These are phyloP conservation scores for Trichonephila clavipes DNA, from an alignment of 1,140 invertebrate species.

Conservation along the genomic window DNA sequence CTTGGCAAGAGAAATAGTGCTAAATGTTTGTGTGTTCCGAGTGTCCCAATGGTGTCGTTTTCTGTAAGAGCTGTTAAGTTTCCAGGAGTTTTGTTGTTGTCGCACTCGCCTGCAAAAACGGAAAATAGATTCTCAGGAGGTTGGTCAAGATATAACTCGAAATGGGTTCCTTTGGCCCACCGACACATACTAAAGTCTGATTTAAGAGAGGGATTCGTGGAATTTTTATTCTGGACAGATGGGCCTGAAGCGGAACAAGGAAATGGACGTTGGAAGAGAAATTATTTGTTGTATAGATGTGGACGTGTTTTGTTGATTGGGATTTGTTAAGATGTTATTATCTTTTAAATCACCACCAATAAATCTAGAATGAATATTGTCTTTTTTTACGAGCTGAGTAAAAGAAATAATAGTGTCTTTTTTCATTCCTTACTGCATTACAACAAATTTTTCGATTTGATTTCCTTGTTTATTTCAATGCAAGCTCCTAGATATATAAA, in stretches of 20 bases:
- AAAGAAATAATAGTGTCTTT: too few species aligned
- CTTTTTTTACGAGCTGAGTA: too few species aligned
- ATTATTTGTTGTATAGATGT: not conserved
- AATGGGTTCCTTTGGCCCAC: constrained; percentile 18
- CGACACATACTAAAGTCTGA: constrained; percentile 9
- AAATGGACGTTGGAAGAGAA: not conserved
- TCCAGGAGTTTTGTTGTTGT: not conserved
- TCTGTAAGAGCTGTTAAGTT: constrained; percentile 38
- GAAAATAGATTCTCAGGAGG: constrained; percentile 17
- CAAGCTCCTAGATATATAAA: too few species aligned
- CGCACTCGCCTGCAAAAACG: not conserved
- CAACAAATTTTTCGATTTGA: too few species aligned
- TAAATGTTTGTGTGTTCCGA: constrained; percentile 43
- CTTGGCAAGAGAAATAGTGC: constrained; percentile 21
- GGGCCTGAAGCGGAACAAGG: not conserved
- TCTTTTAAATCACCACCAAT: not conserved
- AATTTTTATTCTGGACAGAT: not conserved
- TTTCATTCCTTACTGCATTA: too few species aligned
- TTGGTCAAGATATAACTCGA: not conserved
- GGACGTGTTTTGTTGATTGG: not conserved
- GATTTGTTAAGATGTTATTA: not conserved
- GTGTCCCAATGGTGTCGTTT: constrained; percentile 48
- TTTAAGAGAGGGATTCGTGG: not conserved
- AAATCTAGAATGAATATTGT: too few species aligned
- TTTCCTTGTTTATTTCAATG: too few species aligned